Base-by-base conservation (phyloP, 2,888 invertebrate genomes). In the Sesamia inferens region DNA sequence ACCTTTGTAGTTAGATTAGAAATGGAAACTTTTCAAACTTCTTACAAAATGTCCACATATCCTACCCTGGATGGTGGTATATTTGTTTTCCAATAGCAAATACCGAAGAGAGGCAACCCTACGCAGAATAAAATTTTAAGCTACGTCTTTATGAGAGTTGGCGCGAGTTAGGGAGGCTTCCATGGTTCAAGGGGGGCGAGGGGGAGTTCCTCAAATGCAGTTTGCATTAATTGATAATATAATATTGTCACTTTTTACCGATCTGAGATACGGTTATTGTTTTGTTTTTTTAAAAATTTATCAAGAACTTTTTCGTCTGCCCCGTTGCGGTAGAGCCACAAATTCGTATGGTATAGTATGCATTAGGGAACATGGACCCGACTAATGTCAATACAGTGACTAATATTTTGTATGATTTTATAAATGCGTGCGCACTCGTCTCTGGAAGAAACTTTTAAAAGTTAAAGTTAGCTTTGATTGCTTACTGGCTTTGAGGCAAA, bases 221-320 rank as follows among this genome's bases (percentile, higher is more conserved):
- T 85, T 85, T 85, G 85, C 79, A 85, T 85, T 84, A 82, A 84
- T 84, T 85, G 85, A 84, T 82, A 85, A 85, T 85, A 85, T 84
- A 82, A 85, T 85, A 85, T 73, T 74, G 85, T 80, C 73, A 64
- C 77, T 68, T 73, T 84, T 85, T 84, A 75, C 80, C 31, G 83
- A 82, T 80, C 47, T 84, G 75, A 84, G 65, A 71, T 84, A 84
- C 65, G 72, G 80, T 85, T 84, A 84, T 84, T 59, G 77, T 75
- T 69, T 42, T 82, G 79, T 77, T 85, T 76, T 85, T 76, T 64
- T 65, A 64, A 81, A 78, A 81, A 76, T 68, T n/a, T 70, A 63
- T 64, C 51, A 54, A 64, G 42, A 58, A 39, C 13, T 66, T 67
- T 68, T 24, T n/a, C 14, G 11, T 62, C 65, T 68, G 48, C 58